Conservation (phyloP, 2,113 vertebrate species). For the Craseonycteris thonglongyai region DNA sequence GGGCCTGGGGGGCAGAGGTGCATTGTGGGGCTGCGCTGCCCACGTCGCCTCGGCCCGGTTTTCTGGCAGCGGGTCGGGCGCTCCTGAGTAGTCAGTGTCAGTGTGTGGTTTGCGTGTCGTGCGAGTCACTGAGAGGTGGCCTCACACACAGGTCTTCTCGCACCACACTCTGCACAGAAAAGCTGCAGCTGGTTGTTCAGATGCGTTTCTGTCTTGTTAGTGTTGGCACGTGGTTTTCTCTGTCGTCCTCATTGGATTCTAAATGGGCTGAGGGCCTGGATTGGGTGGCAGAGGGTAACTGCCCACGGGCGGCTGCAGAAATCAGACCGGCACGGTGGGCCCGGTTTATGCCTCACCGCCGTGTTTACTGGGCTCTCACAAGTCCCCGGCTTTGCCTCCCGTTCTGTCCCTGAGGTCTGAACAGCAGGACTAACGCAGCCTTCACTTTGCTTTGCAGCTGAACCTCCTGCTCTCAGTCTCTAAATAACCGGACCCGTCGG, state of each 20-base stretch:
- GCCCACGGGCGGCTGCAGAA: background rate
- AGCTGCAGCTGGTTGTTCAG: background rate
- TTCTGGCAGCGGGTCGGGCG: background rate
- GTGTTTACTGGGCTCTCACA: background rate
- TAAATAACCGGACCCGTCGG: constrained; percentile 78
- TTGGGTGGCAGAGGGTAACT: background rate
- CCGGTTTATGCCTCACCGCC: background rate
- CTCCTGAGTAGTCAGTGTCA: background rate
- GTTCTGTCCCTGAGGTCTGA: background rate
- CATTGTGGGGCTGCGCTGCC: background rate
- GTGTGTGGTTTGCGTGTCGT: fast-evolving
- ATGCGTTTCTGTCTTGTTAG: background rate
- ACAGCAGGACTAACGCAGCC: background rate
- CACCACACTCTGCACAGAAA: background rate
- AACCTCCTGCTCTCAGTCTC: constrained; percentile 90
- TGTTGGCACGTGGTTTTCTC: background rate
- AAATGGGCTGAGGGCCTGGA: background rate
- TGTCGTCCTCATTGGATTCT: background rate
- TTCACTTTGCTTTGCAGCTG: constrained; percentile 83
- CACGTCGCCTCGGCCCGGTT: background rate
- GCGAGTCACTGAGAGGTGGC: background rate
- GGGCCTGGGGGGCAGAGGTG: background rate
- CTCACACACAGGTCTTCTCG: background rate
- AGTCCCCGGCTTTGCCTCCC: background rate
- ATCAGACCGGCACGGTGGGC: too few relatives aligned